phyloP scores from a whole-genome alignment of 1,140 invertebrate genomes.

The Ditylenchus dipsaci region DNA sequence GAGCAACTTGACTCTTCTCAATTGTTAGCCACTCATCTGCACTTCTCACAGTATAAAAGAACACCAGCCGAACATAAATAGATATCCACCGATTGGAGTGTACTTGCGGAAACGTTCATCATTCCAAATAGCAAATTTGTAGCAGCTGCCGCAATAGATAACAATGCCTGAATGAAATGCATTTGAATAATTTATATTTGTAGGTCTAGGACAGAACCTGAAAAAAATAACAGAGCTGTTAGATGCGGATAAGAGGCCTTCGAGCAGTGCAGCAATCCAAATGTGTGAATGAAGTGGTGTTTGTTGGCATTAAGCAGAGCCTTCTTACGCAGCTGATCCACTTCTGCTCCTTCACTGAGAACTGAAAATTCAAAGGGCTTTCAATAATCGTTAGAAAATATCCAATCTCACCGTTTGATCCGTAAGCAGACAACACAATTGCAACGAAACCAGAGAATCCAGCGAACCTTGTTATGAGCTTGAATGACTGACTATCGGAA shows the following conservation, averaged over 20 bases:
- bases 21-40: no score
- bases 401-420: slow-evolving; percentile 13
- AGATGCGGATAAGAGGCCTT: slow-evolving; percentile 14
- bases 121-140: slow-evolving; percentile 27
- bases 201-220: no score
- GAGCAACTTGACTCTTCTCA: no score
- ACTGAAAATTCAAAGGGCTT: background rate
- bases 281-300: slow-evolving; percentile 37
- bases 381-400: no score
- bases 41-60: background rate
- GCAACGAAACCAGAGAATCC: slow-evolving; percentile 20
- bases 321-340: background rate
- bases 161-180: slow-evolving; percentile 21
- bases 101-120: slow-evolving; percentile 19
- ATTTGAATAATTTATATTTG: no score
- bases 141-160: slow-evolving; percentile 15
- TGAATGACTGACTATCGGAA: no score
- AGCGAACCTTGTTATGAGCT: background rate
- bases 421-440: slow-evolving; percentile 23
- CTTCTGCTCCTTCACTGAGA: background rate
- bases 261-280: slow-evolving; percentile 11
- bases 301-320: slow-evolving; percentile 29
- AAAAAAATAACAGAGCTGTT: slow-evolving; percentile 18
- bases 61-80: background rate
- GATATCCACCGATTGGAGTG: slow-evolving; percentile 20